Percentiles rank a stretch among this genome's conserved stretches.
These are phyloP conservation scores for Cichlasoma orientale DNA, from an alignment of 2,797 vertebrate species.

Conservation along the genomic window DNA sequence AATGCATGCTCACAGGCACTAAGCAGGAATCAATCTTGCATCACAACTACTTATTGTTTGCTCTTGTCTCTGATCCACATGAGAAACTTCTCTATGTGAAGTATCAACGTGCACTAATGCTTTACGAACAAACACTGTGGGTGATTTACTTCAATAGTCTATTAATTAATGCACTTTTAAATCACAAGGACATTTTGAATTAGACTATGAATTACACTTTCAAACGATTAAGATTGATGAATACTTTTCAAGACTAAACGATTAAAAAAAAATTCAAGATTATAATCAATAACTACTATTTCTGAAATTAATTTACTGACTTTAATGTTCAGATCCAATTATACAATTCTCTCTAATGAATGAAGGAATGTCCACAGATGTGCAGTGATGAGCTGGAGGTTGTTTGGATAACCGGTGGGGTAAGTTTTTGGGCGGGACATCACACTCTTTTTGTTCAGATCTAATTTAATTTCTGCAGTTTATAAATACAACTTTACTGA, in stretches of 20 bases:
- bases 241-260: not conserved
- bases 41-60: slow-evolving; percentile 77
- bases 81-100: slow-evolving; percentile 48
- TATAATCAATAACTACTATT: not conserved
- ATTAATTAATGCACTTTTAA: slow-evolving; percentile 1
- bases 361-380: not conserved
- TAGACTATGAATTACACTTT: not conserved
- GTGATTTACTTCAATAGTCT: not conserved
- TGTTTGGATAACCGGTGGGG: not conserved
- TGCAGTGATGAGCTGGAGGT: not conserved
- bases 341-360: not conserved
- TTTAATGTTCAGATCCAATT: not conserved
- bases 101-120: slow-evolving; percentile 31
- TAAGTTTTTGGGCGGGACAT: not conserved
- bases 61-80: slow-evolving; percentile 63
- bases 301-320: not conserved
- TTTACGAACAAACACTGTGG: slow-evolving; percentile 15
- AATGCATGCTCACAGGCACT: slow-evolving; percentile 65
- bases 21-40: slow-evolving; percentile 75
- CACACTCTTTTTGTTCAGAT: not conserved
- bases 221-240: not conserved
- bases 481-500: not conserved
- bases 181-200: not conserved
- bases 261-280: not conserved
- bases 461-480: not conserved